Base-by-base conservation (phyloP, 1,140 invertebrate genomes). In the Aphaenogaster floridana region DNA sequence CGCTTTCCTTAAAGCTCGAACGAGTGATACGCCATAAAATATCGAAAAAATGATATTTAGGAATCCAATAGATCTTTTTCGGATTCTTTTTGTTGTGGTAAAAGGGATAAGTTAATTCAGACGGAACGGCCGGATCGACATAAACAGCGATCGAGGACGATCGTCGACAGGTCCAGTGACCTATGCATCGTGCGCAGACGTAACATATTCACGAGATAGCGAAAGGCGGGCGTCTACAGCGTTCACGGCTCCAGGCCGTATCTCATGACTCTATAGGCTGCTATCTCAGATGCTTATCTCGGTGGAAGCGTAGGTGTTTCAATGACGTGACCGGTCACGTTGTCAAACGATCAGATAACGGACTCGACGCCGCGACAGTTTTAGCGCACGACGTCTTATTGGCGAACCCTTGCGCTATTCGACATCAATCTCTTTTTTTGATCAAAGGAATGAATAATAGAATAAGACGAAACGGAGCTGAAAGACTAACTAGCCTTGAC, bases 301-400 rank as follows among this genome's bases (percentile, higher is more conserved):
- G 9, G 39, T 84, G 36, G 52, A 54, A 89, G 89, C 85, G 90
- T 89, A 79, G 88, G 91, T 91, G 89, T 91, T 91, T 92, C 91
- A 93, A 93, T 93, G 92, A 91, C 80, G 86, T 83, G 80, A 93
- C 87, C 86, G 87, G 88, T 92, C 91, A 92, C 89, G 90, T 92
- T 83, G 90, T 72, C 84, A 83, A 88, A 92, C 86, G 87, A 93
- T 93, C 92, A 89, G 92, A 92, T 93, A 92, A 76, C 86, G 54
- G 15, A 11, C 61, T 48, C 52, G 69, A 72, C 72, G 89, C 54
- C 76, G 89, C 84, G 92, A 92, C 91, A 92, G 78, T 92, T 91
- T 92, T n/a, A 64, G 36, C 80, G 50, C 59, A n/a, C 36, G 81
- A 66, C 80, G 28, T 71, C 45, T 91, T 89, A 88, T 92, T 91